These are phyloP conservation scores for Melanotaenia pygmaea DNA, from an alignment of 2,797 vertebrate genomes.

Conservation along the genomic window DNA sequence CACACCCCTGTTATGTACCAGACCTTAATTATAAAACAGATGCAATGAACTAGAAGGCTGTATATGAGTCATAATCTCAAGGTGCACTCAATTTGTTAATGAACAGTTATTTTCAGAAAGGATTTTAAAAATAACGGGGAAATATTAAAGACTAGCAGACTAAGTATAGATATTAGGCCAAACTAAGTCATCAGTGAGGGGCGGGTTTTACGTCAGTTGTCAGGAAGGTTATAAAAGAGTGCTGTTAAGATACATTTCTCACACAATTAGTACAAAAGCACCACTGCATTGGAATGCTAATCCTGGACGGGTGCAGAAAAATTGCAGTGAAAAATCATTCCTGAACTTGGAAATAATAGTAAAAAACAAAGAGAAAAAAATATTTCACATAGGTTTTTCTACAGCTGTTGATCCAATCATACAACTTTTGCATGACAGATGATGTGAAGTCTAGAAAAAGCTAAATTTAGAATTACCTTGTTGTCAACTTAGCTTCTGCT, in stretches of 20 bases:
- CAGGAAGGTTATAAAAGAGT: slow-evolving; percentile 7
- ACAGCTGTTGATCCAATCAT: not conserved
- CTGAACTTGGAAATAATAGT: not conserved
- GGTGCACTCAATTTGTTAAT: slow-evolving; percentile 47
- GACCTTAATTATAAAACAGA: slow-evolving; percentile 26
- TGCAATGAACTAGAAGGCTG: slow-evolving; percentile 26
- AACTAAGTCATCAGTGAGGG: not conserved
- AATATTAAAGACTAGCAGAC: slow-evolving; percentile 18
- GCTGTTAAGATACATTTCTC: not conserved
- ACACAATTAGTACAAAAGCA: not conserved
- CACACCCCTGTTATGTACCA: slow-evolving; percentile 11
- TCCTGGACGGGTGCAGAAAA: not conserved
- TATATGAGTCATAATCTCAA: slow-evolving; percentile 54
- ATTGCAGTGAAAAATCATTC: not conserved
- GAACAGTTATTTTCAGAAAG: slow-evolving; percentile 36
- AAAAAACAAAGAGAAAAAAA: not conserved
- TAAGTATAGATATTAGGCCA: not conserved
- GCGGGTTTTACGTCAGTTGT: not conserved
- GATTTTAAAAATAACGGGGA: slow-evolving; percentile 20
- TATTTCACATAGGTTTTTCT: not conserved
- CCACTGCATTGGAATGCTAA: not conserved
- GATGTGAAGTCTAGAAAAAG: not conserved
- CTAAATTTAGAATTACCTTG: not conserved
- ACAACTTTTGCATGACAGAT: not conserved
- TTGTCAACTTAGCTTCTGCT: no score